phyloP scores from a whole-genome alignment of 2,797 vertebrate genomes.

The Synanceia verrucosa region DNA sequence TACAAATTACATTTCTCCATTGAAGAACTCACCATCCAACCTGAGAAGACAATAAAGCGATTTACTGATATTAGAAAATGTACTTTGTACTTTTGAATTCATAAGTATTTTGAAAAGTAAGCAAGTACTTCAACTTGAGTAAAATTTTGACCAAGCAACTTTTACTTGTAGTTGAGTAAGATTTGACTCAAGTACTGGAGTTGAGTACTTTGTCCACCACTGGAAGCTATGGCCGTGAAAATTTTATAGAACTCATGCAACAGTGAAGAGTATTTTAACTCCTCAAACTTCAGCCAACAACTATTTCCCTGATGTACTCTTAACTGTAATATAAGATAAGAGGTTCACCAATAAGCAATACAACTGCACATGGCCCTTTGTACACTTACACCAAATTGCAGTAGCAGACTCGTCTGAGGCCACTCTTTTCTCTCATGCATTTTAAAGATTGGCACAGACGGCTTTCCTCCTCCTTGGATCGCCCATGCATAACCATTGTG shows the following conservation, averaged over 20 bases:
- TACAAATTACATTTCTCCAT: no score
- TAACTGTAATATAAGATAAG: slow-evolving; percentile 48
- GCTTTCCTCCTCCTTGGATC: background rate
- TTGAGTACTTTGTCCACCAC: no score
- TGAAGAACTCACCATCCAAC: no score
- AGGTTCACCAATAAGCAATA: slow-evolving; percentile 35
- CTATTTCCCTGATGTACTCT: slow-evolving; percentile 27
- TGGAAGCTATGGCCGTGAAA: no score
- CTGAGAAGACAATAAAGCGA: no score
- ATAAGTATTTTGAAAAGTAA: no score
- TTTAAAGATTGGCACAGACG: background rate
- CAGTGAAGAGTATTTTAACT: slow-evolving; percentile 27
- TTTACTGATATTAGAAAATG: no score
- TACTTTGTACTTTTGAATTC: no score
- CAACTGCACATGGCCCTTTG: slow-evolving; percentile 14
- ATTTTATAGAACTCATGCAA: background rate
- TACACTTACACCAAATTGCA: slow-evolving; percentile 20
- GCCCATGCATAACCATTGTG: background rate
- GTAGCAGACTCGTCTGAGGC: background rate
- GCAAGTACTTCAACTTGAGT: no score
- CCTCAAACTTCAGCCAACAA: slow-evolving; percentile 5
- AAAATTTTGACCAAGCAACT: no score
- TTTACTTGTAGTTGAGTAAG: no score
- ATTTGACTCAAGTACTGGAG: no score
- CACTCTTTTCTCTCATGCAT: background rate